These are phyloP conservation scores for Rhabditoides inermis DNA, from an alignment of 2,888 invertebrate genomes.

Conservation along the genomic window DNA sequence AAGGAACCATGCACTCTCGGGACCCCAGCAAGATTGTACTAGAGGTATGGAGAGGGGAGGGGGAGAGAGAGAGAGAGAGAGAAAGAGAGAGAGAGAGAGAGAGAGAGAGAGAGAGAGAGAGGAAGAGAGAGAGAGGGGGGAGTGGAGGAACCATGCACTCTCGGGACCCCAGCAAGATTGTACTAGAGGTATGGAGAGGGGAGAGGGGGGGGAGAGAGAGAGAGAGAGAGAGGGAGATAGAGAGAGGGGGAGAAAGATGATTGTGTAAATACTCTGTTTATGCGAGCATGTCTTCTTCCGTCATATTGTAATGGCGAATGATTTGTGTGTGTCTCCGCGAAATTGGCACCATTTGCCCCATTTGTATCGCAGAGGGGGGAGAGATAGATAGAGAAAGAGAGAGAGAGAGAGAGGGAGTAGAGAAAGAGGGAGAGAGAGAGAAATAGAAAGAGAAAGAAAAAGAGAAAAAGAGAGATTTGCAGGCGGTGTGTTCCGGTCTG, in stretches of 20 bases:
- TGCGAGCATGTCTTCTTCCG: no score
- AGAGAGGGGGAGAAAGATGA: constrained; percentile 3
- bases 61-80: not conserved
- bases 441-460: no score
- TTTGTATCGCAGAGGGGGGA: no score
- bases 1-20: not conserved
- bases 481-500: constrained; percentile 4
- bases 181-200: not conserved
- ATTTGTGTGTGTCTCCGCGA: no score
- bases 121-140: not conserved
- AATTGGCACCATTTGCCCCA: no score
- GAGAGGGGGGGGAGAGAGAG: constrained; percentile 6
- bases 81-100: constrained; percentile 1
- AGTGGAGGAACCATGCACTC: no score
- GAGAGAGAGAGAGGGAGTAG: no score
- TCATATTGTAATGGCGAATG: no score
- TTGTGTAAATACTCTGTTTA: no score
- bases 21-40: not conserved
- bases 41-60: not conserved
- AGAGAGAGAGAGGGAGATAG: constrained; percentile 9
- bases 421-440: no score
- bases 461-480: no score
- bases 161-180: not conserved
- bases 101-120: not conserved
- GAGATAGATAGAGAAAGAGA: no score